Conservation (phyloP, 2,113 vertebrate genomes). For the Tychaedon coryphoeus region DNA sequence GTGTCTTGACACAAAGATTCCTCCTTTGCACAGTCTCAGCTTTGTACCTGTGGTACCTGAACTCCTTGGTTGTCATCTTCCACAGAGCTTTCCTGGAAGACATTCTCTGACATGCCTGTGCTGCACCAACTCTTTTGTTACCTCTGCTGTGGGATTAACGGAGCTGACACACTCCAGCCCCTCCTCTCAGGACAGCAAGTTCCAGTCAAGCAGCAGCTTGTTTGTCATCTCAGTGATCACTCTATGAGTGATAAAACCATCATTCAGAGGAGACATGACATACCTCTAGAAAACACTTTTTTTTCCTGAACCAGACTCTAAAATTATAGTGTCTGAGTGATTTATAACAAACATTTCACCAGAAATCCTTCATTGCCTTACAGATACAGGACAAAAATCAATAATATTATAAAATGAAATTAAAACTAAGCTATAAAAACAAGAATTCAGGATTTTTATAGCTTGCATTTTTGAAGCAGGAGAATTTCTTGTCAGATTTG, state of each 20-base stretch:
- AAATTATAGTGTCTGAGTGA: not conserved
- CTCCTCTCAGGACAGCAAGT: not conserved
- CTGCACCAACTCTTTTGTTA: not conserved
- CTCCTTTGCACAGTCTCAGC: not conserved
- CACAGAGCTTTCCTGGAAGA: not conserved
- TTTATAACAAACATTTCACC: not conserved
- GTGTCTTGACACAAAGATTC: not conserved
- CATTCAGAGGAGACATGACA: not conserved
- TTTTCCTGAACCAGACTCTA: not conserved
- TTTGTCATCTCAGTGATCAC: not conserved
- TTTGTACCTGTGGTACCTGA: not conserved
- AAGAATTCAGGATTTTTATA: not conserved
- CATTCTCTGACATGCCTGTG: not conserved
- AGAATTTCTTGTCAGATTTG: not conserved
- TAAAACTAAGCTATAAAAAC: not conserved
- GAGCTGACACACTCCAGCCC: not conserved
- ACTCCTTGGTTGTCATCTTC: not conserved
- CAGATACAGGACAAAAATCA: not conserved
- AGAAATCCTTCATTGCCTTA: not conserved
- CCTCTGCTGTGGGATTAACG: not conserved
- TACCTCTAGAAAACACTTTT: not conserved
- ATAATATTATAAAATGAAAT: not conserved
- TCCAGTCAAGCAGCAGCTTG: conserved; percentile 43
- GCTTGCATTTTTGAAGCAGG: not conserved
- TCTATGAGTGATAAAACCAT: not conserved